Conservation (phyloP, 2,888 invertebrate species). For the Brachycybe producta region DNA sequence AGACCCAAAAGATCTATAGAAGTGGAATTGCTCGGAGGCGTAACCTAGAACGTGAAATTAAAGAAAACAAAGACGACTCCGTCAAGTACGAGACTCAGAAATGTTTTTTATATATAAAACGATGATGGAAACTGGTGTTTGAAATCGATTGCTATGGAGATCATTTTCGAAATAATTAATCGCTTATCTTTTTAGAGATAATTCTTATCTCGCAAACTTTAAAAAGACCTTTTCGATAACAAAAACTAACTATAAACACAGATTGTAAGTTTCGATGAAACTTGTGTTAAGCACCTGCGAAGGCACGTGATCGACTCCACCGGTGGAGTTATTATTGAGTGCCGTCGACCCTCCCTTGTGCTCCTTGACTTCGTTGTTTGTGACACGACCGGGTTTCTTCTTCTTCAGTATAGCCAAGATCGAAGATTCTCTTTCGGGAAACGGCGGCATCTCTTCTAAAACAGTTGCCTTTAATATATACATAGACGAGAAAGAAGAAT, state of each 20-base stretch:
- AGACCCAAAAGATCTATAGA: conserved; percentile 76
- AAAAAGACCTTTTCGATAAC: neutral
- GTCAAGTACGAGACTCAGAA: no score
- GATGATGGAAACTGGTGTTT: no score
- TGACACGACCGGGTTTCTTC: conserved; percentile 90
- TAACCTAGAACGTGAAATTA: conserved; percentile 6
- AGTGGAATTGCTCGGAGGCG: conserved; percentile 27
- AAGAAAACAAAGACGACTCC: no score
- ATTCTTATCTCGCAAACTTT: no score
- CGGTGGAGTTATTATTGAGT: conserved; percentile 19
- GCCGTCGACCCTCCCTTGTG: conserved; percentile 27
- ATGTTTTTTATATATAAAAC: no score
- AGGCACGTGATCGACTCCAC: neutral
- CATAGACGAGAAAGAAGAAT: conserved; percentile 6
- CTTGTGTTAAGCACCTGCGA: neutral
- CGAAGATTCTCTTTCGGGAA: conserved; percentile 95
- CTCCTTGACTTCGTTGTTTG: conserved; percentile 43
- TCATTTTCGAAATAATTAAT: no score
- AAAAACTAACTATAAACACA: neutral
- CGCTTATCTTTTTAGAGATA: no score
- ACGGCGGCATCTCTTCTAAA: conserved; percentile 99
- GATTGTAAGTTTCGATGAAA: conserved; percentile 3
- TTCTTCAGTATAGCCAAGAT: conserved; percentile 95
- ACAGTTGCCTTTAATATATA: conserved; percentile 83
- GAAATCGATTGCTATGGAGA: no score